A percentile compares a stretch with the other conserved stretches of the same genome.
These are phyloP conservation scores for Sebastes reedi DNA, from an alignment of 2,797 vertebrate species.

Conservation along the genomic window DNA sequence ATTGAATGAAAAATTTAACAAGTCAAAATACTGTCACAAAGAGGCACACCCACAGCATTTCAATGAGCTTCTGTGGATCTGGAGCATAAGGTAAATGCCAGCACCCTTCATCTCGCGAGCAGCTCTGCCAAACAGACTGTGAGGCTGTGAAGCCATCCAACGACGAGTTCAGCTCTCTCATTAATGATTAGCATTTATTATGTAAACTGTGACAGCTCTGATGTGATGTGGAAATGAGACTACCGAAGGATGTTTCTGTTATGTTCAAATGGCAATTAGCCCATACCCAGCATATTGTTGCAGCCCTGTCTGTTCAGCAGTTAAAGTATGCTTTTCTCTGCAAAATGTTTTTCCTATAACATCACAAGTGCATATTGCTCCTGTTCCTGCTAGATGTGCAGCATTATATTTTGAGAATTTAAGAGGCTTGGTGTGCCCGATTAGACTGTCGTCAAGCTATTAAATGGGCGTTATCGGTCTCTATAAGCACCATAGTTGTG, in stretches of 20 bases:
- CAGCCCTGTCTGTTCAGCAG: not conserved
- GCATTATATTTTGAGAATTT: not conserved
- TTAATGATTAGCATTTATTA: conserved; percentile 51
- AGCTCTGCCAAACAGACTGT: conserved; percentile 52
- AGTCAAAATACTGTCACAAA: conserved; percentile 53
- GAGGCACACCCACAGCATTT: conserved; percentile 71
- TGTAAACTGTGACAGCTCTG: conserved; percentile 45
- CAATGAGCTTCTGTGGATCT: conserved; percentile 66
- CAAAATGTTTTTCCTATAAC: not conserved
- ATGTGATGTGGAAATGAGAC: conserved; percentile 38
- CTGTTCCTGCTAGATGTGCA: not conserved
- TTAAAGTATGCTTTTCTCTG: not conserved
- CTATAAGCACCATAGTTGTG: too few relatives aligned
- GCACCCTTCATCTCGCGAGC: conserved; percentile 51
- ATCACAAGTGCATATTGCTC: not conserved
- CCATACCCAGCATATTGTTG: conserved; percentile 4
- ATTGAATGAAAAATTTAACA: conserved; percentile 74
- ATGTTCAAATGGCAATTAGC: conserved; percentile 25
- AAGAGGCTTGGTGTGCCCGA: not conserved
- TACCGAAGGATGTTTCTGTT: conserved; percentile 20
- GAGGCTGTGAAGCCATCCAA: conserved; percentile 48
- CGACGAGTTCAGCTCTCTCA: conserved; percentile 37
- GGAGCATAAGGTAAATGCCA: conserved; percentile 68
- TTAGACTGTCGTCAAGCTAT: too few relatives aligned
- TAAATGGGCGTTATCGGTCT: too few relatives aligned